A percentile compares a stretch with the other conserved stretches of the same genome.
phyloP scores from a whole-genome alignment of 1,140 invertebrate genomes.

The Eubasilissa regina region DNA sequence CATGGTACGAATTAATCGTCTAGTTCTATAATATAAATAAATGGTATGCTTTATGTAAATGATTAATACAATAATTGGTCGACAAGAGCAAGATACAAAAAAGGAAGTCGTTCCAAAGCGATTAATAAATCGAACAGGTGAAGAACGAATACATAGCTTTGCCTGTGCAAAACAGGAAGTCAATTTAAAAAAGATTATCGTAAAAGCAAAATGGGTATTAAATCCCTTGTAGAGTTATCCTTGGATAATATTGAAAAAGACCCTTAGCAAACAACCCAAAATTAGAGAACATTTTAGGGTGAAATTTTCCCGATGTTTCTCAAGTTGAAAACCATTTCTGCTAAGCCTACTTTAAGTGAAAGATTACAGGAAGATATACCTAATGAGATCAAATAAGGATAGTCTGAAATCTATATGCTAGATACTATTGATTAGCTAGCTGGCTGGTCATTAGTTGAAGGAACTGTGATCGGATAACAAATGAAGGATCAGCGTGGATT shows the following conservation, averaged over 20 bases:
- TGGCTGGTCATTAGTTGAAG: background rate
- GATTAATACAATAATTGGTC: no score
- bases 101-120: background rate
- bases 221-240: background rate
- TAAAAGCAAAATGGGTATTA: background rate
- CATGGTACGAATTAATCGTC: no score
- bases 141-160: background rate
- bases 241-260: constrained; percentile 7
- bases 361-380: background rate
- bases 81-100: no score
- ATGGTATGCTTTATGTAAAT: no score
- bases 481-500: no score
- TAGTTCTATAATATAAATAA: no score
- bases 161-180: background rate
- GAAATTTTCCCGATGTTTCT: background rate
- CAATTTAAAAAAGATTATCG: constrained; percentile 27
- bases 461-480: no score
- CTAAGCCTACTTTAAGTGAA: background rate
- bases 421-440: background rate
- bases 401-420: constrained; percentile 4
- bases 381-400: constrained; percentile 12
- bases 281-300: background rate
- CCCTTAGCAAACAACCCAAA: background rate
- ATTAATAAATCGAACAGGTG: background rate
- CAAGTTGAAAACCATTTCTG: background rate